Evolutionary conservation across 2,113 vertebrate genomes (phyloP), one percentile per base, ranked within the genome.

Genomic region (Isichthys henryi): DNA sequence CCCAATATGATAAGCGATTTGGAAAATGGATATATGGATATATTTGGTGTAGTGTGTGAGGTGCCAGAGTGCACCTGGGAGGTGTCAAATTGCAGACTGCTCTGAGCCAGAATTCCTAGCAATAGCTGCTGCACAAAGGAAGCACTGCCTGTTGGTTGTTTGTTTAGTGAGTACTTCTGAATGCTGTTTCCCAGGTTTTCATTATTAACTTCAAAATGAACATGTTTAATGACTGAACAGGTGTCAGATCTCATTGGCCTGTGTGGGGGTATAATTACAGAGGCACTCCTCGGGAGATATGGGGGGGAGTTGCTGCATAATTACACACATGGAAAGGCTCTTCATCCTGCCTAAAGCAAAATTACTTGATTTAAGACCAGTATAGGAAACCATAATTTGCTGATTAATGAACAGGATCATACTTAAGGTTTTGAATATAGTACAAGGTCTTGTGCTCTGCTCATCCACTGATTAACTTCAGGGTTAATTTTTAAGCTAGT

Each of bases 171-270:
- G 19, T 43, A 80, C 74, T 7, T 77, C 70, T 77, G 5, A 35
- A 80, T 80, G 15, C 35, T 80, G 35, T 80, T 80, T 80, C 35
- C 74, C 74, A 43, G 74, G 74, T 80, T 80, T 43, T 17, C 35
- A 43, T 80, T 80, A 80, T 80, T 80, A 43, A 80, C 35, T 80
- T 80, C 74, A 80, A 48, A 48, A 49, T 48, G 17, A 46, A 46
- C 23, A 85, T 85, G 21, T 48, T 48, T 27, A 50, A 85, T 86
- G 74, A 80, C 48, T 86, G 23, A 86, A 49, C 83, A 86, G 83
- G 83, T 86, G 83, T 49, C 46, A 86, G 21, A 50, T 86, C 83
- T 86, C 83, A 49, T 45, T 49, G 83, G 83, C 23, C 83, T 86
- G 45, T 31, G 9, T 5, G 11, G 21, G 23, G 46, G n/a, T 23